Percentiles rank a stretch among this genome's conserved stretches.
Conservation (phyloP, 2,113 vertebrate species). For the Solea senegalensis region DNA sequence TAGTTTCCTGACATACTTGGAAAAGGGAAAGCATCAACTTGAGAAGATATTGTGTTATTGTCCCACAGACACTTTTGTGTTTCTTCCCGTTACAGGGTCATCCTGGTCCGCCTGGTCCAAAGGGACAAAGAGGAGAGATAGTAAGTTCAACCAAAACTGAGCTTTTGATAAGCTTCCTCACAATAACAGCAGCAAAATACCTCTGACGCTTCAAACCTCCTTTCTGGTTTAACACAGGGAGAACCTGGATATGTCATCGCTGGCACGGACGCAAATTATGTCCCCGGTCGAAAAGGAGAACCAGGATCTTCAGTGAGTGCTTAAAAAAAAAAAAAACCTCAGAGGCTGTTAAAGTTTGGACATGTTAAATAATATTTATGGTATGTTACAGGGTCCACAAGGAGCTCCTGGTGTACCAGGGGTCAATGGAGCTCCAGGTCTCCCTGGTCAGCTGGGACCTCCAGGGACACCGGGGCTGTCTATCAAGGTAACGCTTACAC, state of each 20-base stretch:
- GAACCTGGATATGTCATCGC: conserved; percentile 89
- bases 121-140: conserved; percentile 89
- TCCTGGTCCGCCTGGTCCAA: conserved; percentile 82
- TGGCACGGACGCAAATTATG: conserved; percentile 79
- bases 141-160: conserved; percentile 74
- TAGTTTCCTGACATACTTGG: too few species aligned
- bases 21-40: too few species aligned
- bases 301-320: conserved; percentile 86
- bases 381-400: conserved; percentile 71
- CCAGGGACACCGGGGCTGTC: conserved; percentile 82
- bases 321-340: fast-evolving
- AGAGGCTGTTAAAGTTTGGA: not conserved
- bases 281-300: conserved; percentile 85
- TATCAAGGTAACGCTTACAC: conserved; percentile 81
- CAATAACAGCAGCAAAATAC: too few species aligned
- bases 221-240: conserved; percentile 75
- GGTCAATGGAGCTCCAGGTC: conserved; percentile 75
- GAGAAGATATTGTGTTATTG: too few species aligned
- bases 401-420: conserved; percentile 74
- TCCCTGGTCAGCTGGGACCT: conserved; percentile 78
- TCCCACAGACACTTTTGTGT: not conserved
- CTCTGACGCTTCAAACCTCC: not conserved
- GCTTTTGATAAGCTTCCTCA: not conserved
- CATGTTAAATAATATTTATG: not conserved
- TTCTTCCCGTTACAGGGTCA: conserved; percentile 76